Conservation (phyloP, 2,888 invertebrate species). For the Oscheius sp. region DNA sequence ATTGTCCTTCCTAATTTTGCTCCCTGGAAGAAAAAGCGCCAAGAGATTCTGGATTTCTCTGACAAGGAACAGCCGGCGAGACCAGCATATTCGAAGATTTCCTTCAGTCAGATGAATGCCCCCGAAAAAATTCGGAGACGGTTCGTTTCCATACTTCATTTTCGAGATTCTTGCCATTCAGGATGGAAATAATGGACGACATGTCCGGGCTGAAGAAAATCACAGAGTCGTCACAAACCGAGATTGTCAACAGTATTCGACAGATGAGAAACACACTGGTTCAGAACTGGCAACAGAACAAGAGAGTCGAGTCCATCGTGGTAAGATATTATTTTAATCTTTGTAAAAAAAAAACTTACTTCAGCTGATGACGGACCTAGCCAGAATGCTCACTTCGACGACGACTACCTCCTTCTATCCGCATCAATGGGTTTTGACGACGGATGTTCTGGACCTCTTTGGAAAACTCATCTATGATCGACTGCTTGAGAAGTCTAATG, state of each 20-base stretch:
- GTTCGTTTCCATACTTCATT: neutral
- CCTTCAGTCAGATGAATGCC: constrained; percentile 14
- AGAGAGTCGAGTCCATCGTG: constrained; percentile 78
- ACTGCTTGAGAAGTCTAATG: constrained; percentile 80
- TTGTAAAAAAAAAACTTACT: neutral
- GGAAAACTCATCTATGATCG: constrained; percentile 86
- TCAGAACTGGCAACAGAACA: constrained; percentile 92
- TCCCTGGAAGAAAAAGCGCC: constrained; percentile 84
- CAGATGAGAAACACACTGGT: constrained; percentile 90
- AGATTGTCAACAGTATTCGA: constrained; percentile 73
- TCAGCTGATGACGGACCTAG: constrained; percentile 43
- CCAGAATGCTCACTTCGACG: constrained; percentile 34
- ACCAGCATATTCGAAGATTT: constrained; percentile 80
- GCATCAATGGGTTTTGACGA: constrained; percentile 94
- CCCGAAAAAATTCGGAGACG: constrained; percentile 25
- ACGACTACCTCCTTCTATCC: constrained; percentile 41
- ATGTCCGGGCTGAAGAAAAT: constrained; percentile 86
- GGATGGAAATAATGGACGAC: constrained; percentile 93
- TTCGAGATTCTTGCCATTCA: constrained; percentile 8
- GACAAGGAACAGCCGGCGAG: constrained; percentile 93
- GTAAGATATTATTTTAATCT: constrained; percentile 38
- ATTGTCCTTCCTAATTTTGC: constrained; percentile 76
- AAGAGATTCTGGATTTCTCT: constrained; percentile 87
- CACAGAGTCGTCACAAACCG: constrained; percentile 90
- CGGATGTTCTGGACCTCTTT: constrained; percentile 94